Conservation (phyloP, 2,113 vertebrate species). For the Nestor notabilis region DNA sequence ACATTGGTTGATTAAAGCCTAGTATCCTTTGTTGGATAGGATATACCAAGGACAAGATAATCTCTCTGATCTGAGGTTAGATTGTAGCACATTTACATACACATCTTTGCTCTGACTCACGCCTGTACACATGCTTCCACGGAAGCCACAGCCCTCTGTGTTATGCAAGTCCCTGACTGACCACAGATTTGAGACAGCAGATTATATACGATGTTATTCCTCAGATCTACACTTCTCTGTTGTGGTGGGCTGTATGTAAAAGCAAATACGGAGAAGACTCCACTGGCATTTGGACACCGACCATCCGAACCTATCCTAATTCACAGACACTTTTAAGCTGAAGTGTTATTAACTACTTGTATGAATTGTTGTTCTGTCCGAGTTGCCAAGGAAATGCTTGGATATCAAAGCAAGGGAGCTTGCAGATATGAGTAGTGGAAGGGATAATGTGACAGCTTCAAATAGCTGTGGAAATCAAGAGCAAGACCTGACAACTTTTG, state of each 20-base stretch:
- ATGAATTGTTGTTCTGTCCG: neutral
- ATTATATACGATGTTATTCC: neutral
- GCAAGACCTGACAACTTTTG: neutral
- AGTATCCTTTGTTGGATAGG: neutral
- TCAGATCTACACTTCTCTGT: neutral
- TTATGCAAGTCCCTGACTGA: neutral
- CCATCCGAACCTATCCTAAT: neutral
- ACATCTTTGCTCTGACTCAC: constrained; percentile 5
- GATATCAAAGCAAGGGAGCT: neutral
- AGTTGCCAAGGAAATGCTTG: neutral
- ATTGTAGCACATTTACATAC: neutral
- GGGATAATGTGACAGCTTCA: neutral
- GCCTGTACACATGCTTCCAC: neutral
- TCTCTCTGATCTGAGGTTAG: neutral
- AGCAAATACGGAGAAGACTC: neutral
- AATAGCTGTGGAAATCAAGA: neutral
- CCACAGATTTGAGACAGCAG: neutral
- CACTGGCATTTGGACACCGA: neutral
- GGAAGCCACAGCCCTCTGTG: neutral
- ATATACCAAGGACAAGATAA: neutral
- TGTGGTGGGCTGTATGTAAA: neutral
- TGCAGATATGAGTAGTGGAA: neutral
- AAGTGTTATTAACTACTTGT: neutral
- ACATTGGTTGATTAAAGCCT: neutral
- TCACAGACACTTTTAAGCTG: neutral